Evolutionary conservation across 1,140 invertebrate species (phyloP).

Genomic region (Scaptomyza montana): DNA sequence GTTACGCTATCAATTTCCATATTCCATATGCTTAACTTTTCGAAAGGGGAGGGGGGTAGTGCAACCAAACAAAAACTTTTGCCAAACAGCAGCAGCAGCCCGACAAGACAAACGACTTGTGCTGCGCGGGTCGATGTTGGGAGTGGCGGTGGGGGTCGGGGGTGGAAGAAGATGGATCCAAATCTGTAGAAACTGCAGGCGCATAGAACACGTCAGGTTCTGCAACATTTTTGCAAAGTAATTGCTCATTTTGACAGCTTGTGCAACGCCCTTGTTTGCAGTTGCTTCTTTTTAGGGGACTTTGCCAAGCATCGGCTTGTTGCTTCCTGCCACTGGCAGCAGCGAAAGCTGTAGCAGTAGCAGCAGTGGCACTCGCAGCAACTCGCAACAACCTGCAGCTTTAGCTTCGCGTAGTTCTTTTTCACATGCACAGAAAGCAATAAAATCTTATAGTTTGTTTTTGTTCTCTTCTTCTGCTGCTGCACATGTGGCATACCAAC

Average conservation of each 20-base stretch:
- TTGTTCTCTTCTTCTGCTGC: conserved; percentile 45
- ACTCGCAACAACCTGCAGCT: conserved; percentile 45
- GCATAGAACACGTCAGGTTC: conserved; percentile 70
- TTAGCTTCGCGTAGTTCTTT: conserved; percentile 46
- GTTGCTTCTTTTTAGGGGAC: conserved; percentile 35
- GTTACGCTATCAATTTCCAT: conserved; percentile 66
- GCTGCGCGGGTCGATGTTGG: neutral
- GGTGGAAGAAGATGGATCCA: neutral
- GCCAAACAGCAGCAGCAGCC: conserved; percentile 22
- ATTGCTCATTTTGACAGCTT: conserved; percentile 81
- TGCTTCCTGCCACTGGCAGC: conserved; percentile 67
- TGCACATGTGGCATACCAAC: conserved; percentile 69
- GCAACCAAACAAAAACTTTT: conserved; percentile 47
- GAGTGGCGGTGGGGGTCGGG: neutral
- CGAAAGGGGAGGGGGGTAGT: conserved; percentile 36
- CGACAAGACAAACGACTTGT: conserved; percentile 72
- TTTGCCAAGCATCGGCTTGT: conserved; percentile 60
- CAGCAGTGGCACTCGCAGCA: conserved; percentile 14
- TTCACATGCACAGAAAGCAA: conserved; percentile 74
- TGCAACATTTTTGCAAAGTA: conserved; percentile 82
- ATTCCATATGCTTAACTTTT: conserved; percentile 52
- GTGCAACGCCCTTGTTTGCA: conserved; percentile 78
- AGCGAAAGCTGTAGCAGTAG: conserved; percentile 21
- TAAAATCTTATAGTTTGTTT: conserved; percentile 77
- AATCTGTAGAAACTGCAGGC: conserved; percentile 23